Base-by-base conservation (phyloP, 1,140 invertebrate genomes). In the Phymastichus coffea region DNA sequence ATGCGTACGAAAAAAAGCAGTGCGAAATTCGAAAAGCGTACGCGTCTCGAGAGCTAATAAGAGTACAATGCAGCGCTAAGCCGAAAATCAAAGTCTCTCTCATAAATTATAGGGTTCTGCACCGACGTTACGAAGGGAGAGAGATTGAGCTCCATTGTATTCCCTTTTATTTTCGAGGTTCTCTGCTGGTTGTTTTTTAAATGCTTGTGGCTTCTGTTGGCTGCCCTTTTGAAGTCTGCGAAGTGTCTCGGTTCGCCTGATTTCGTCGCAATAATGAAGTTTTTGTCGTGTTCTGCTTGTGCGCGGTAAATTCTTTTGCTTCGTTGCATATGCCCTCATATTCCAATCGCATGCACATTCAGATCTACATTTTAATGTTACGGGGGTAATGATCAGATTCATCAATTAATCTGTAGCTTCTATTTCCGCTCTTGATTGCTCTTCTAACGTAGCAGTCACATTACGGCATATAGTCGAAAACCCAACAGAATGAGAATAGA, bases 21-120 rank as follows among this genome's bases (percentile, higher is more conserved):
- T n/a, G n/a, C n/a, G n/a, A n/a, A n/a, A n/a, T n/a, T n/a, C n/a
- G n/a, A n/a, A n/a, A n/a, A n/a, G n/a, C n/a, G n/a, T n/a, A n/a
- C 40, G 22, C 33, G 57, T 60, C 57, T 60, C 57, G 26, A 60
- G 51, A 54, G 57, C 57, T 54, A 60, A 60, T 60, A 54, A 47
- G 49, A 28, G 17, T n/a, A 60, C 57, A 60, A 60, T 54, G 33
- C 49, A 28, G 52, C 20, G 48, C 40, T 52, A 44, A 58, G 41
- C 48, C 22, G 19, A 58, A 58, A 58, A 58, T 58, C 57, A 58
- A 58, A 58, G 28, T 52, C 57, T 41, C 56, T 58, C 57, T 37
- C 48, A 52, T 52, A 58, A 58, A 58, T 58, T 58, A 52, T 52
- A 58, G 38, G 48, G 28, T 28, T 52, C 48, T 58, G 20, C 19